Evolutionary conservation across 2,888 invertebrate genomes (phyloP).

Genomic region (Pristionchus arcanus): DNA sequence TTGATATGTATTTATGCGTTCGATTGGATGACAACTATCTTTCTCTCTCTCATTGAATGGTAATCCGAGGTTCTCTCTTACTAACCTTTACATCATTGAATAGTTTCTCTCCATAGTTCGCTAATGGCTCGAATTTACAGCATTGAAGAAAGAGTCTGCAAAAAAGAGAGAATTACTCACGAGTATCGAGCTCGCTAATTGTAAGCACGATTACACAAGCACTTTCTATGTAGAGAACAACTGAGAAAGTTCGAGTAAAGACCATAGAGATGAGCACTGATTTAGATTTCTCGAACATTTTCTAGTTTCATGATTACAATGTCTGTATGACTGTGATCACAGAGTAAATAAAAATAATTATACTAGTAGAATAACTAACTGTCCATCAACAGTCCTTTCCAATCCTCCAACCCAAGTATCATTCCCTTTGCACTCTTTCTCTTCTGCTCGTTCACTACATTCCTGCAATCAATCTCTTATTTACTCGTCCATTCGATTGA

Average conservation of each 20-base stretch:
- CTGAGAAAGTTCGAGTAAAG: slow-evolving; percentile 19
- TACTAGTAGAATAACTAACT: slow-evolving; percentile 58
- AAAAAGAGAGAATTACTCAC: background rate
- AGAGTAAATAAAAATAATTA: background rate
- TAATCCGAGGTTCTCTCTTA: slow-evolving; percentile 4
- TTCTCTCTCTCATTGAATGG: background rate
- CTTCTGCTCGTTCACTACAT: slow-evolving; percentile 68
- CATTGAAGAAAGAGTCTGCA: slow-evolving; percentile 73
- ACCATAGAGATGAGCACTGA: background rate
- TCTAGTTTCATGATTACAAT: background rate
- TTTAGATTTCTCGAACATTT: background rate
- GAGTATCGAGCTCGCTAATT: background rate
- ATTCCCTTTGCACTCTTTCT: slow-evolving; percentile 62
- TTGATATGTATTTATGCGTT: background rate
- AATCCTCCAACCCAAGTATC: slow-evolving; percentile 68
- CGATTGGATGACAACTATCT: background rate
- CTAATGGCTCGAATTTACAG: slow-evolving; percentile 74
- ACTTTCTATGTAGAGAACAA: slow-evolving; percentile 41
- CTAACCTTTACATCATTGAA: slow-evolving; percentile 67
- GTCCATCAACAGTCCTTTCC: slow-evolving; percentile 71
- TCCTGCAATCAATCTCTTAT: slow-evolving; percentile 60
- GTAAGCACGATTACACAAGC: background rate
- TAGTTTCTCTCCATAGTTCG: slow-evolving; percentile 67
- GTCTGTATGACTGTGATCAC: background rate
- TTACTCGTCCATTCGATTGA: background rate